phyloP scores from a whole-genome alignment of 53 echinoderm and acorn worm species.

The Luidia sarsii region DNA sequence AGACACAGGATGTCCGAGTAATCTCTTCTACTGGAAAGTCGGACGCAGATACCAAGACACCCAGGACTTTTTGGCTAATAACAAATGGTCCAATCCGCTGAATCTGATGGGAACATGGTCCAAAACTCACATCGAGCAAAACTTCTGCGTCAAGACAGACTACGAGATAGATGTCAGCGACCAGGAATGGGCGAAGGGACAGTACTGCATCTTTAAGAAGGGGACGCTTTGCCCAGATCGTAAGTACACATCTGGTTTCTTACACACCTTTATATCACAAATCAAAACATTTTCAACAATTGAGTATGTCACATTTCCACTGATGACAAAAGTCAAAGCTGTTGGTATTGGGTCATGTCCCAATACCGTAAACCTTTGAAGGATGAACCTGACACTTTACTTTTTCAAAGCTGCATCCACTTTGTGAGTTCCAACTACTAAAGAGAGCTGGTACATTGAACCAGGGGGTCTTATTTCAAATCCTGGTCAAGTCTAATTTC shows the following conservation, averaged over 20 bases:
- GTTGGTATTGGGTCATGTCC: neutral
- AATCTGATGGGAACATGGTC: slow-evolving; percentile 45
- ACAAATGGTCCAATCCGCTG: slow-evolving; percentile 64
- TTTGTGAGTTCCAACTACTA: too few species aligned
- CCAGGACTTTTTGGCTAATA: slow-evolving; percentile 35
- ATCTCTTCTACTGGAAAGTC: slow-evolving; percentile 48
- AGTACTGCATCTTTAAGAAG: slow-evolving; percentile 85
- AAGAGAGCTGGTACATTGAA: too few species aligned
- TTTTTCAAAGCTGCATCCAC: too few species aligned
- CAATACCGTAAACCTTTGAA: neutral
- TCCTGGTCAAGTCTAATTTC: too few species aligned
- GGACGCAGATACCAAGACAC: slow-evolving; percentile 69
- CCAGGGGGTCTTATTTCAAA: too few species aligned
- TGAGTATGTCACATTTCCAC: too few species aligned
- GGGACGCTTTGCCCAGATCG: slow-evolving; percentile 72
- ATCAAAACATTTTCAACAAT: too few species aligned
- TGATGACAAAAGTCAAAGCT: neutral
- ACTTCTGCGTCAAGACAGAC: slow-evolving; percentile 64
- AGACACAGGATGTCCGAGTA: slow-evolving; percentile 37
- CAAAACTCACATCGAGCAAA: slow-evolving; percentile 54
- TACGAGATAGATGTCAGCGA: slow-evolving; percentile 23
- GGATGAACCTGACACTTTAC: too few species aligned
- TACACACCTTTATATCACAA: too few species aligned
- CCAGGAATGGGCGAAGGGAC: slow-evolving; percentile 71
- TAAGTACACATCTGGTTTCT: too few species aligned